phyloP scores from a whole-genome alignment of 2,113 vertebrate species.

The Acanthisitta chloris region DNA sequence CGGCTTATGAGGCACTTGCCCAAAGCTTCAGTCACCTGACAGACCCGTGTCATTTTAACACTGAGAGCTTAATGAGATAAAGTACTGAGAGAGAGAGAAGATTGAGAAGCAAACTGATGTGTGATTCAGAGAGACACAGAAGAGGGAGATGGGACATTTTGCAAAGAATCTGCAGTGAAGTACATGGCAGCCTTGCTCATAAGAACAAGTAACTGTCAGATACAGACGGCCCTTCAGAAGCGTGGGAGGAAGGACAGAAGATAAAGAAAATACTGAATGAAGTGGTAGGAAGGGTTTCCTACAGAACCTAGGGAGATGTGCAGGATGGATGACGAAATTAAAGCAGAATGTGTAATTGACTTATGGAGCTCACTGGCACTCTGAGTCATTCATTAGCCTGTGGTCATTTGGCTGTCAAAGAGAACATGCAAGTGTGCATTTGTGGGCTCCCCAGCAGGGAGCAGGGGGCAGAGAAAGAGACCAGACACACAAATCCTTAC shows the following conservation, averaged over 20 bases:
- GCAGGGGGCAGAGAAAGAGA: conserved; percentile 41
- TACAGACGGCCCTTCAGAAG: conserved; percentile 47
- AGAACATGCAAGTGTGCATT: conserved; percentile 69
- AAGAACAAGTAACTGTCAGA: conserved; percentile 29
- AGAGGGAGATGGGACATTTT: not conserved
- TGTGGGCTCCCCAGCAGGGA: not conserved
- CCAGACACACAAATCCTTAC: conserved; percentile 74
- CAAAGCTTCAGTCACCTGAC: not conserved
- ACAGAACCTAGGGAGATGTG: conserved; percentile 2
- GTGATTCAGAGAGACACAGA: not conserved
- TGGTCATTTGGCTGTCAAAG: conserved; percentile 67
- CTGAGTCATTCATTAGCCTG: conserved; percentile 69
- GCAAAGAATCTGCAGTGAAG: conserved; percentile 10
- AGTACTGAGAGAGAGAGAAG: not conserved
- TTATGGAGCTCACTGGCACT: conserved; percentile 68
- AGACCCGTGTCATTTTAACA: not conserved
- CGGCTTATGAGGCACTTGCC: not conserved
- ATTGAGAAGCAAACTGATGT: not conserved
- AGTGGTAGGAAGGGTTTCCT: not conserved
- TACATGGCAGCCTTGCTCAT: conserved; percentile 19
- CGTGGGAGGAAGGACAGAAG: conserved; percentile 23
- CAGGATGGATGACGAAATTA: conserved; percentile 54
- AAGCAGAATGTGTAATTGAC: conserved; percentile 68
- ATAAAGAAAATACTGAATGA: conserved; percentile 45
- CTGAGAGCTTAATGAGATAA: not conserved